Conservation (phyloP, 2,888 invertebrate genomes). For the Pantelozetes paolii region DNA sequence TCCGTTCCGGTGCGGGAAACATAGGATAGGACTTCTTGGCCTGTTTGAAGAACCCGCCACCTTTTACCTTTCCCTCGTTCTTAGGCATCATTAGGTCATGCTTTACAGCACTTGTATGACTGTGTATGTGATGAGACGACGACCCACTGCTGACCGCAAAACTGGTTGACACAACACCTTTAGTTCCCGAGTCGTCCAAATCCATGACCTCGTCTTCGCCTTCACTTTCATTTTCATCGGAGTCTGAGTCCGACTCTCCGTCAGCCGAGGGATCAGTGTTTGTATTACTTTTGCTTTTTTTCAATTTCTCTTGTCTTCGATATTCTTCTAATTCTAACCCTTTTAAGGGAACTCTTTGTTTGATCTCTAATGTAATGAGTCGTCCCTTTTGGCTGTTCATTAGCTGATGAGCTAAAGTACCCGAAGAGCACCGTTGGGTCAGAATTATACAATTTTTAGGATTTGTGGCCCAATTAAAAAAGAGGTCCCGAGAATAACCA, state of each 20-base stretch:
- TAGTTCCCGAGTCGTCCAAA: slow-evolving; percentile 54
- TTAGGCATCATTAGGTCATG: slow-evolving; percentile 71
- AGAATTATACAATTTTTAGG: slow-evolving; percentile 89
- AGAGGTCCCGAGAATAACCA: slow-evolving; percentile 90
- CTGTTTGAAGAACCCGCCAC: slow-evolving; percentile 75
- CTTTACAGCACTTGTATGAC: slow-evolving; percentile 52
- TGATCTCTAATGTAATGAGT: slow-evolving; percentile 51
- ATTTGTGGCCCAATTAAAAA: slow-evolving; percentile 87
- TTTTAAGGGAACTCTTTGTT: slow-evolving; percentile 57
- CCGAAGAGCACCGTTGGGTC: slow-evolving; percentile 67
- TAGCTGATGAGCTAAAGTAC: slow-evolving; percentile 57
- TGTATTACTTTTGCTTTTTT: slow-evolving; percentile 50
- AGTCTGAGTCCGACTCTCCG: slow-evolving; percentile 50
- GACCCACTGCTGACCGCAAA: background rate
- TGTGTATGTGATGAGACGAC: slow-evolving; percentile 2
- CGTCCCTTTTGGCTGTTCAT: slow-evolving; percentile 54
- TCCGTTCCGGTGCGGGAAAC: slow-evolving; percentile 87
- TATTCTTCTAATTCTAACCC: slow-evolving; percentile 60
- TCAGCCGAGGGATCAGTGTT: slow-evolving; percentile 33
- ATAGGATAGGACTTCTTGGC: slow-evolving; percentile 90
- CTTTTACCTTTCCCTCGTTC: slow-evolving; percentile 52
- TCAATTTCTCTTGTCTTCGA: slow-evolving; percentile 53
- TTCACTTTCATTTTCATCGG: slow-evolving; percentile 76
- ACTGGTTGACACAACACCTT: background rate
- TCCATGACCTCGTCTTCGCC: slow-evolving; percentile 64